Percentiles rank a stretch among this genome's conserved stretches.
phyloP scores from a whole-genome alignment of 2,113 vertebrate species.

The Alethe diademata region DNA sequence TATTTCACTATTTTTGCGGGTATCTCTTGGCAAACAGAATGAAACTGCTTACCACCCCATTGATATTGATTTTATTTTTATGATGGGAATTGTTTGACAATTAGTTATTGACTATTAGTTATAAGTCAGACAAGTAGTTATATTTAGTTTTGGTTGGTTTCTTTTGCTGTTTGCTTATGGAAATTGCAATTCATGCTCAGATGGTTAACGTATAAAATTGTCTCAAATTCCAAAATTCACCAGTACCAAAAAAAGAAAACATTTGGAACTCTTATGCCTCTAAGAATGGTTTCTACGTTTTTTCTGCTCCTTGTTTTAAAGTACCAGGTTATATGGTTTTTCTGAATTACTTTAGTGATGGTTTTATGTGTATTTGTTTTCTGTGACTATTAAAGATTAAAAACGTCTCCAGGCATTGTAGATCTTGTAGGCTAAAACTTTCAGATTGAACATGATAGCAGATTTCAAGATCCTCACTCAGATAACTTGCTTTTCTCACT shows the following conservation, averaged over 20 bases:
- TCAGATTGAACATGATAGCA: fast-evolving
- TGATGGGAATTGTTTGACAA: not conserved
- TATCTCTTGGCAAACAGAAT: not conserved
- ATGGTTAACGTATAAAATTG: not conserved
- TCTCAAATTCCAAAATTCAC: not conserved
- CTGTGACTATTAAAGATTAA: not conserved
- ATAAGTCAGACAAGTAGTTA: not conserved
- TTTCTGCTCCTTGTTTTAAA: not conserved
- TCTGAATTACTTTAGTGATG: not conserved
- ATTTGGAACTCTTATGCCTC: not conserved
- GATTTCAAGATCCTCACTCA: not conserved
- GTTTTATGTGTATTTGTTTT: not conserved
- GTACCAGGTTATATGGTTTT: not conserved
- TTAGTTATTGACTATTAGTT: not conserved
- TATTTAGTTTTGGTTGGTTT: not conserved
- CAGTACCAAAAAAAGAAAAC: not conserved
- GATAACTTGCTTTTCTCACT: not conserved
- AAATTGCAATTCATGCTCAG: not conserved
- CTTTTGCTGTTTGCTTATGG: not conserved
- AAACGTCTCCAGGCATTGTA: not conserved
- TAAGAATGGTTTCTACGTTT: not conserved
- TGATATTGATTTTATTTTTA: not conserved
- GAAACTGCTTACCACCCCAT: not conserved
- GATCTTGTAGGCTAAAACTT: not conserved
- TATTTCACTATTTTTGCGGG: not conserved